Conservation (phyloP, 2,113 vertebrate genomes). For the Antigone vipio region DNA sequence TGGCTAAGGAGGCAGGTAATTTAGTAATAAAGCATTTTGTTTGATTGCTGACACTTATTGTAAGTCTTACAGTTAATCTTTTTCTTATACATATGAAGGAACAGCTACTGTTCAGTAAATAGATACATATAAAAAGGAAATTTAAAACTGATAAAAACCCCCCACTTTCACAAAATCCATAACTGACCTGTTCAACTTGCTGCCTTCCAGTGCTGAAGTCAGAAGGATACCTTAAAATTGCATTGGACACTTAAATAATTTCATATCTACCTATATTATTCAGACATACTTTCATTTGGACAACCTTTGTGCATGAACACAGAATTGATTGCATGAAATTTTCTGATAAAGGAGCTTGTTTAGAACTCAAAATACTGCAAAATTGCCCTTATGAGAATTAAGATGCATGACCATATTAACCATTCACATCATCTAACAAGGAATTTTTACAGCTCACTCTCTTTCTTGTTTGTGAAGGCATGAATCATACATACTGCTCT, state of each 20-base stretch:
- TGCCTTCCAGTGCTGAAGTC: neutral
- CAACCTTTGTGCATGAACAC: neutral
- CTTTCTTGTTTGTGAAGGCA: neutral
- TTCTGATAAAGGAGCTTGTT: neutral
- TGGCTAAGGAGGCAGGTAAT: constrained; percentile 95
- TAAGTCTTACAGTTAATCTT: neutral
- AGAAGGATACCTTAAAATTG: neutral
- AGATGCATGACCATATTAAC: neutral
- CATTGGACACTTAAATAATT: neutral
- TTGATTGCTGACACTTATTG: neutral
- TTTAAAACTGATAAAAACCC: neutral
- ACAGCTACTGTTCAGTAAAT: neutral
- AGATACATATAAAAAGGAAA: neutral
- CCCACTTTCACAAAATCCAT: neutral
- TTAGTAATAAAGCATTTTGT: neutral
- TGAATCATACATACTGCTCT: neutral
- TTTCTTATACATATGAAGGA: neutral
- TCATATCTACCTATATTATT: neutral
- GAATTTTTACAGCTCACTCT: neutral
- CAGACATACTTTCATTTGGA: neutral
- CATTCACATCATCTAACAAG: neutral
- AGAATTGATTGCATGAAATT: neutral
- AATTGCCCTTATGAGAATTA: neutral
- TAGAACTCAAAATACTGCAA: neutral
- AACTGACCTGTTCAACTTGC: neutral